Percentiles rank a stretch among this genome's conserved stretches.
Evolutionary conservation across 2,888 invertebrate species (phyloP).

Genomic region (Congeria kusceri): DNA sequence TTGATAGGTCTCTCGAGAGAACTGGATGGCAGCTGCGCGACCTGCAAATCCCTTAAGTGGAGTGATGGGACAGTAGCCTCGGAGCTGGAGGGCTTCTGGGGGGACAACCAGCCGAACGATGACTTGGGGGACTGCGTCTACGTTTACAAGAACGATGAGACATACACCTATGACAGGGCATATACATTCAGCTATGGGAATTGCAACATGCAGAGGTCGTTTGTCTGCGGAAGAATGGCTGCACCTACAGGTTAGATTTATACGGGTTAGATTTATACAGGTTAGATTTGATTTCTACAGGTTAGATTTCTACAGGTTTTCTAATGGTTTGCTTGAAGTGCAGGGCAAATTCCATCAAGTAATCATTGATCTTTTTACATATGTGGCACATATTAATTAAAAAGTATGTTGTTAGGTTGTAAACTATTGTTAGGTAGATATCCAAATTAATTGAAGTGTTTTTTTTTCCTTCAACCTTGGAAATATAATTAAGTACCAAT

Average conservation of each 20-base stretch:
- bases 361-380: too few species aligned
- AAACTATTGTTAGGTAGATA: too few species aligned
- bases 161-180: conserved; percentile 52
- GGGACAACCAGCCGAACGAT: conserved; percentile 44
- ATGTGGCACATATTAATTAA: too few species aligned
- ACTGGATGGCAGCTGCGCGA: background rate
- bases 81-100: conserved; percentile 47
- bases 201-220: conserved; percentile 69
- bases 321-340: too few species aligned
- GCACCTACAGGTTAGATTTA: conserved; percentile 66
- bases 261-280: too few species aligned
- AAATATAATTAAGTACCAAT: too few species aligned
- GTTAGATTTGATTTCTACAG: too few species aligned
- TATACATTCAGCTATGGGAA: conserved; percentile 65
- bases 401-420: too few species aligned
- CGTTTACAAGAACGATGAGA: conserved; percentile 12
- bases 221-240: conserved; percentile 73
- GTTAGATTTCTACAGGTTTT: too few species aligned
- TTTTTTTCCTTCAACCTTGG: too few species aligned
- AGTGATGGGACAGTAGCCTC: conserved; percentile 25
- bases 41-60: conserved; percentile 19
- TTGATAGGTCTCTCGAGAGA: conserved; percentile 5
- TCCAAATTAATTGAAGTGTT: too few species aligned
- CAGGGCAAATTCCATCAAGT: too few species aligned
- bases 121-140: conserved; percentile 36